Conservation (phyloP, 1,140 invertebrate genomes). For the Adelges cooleyi region DNA sequence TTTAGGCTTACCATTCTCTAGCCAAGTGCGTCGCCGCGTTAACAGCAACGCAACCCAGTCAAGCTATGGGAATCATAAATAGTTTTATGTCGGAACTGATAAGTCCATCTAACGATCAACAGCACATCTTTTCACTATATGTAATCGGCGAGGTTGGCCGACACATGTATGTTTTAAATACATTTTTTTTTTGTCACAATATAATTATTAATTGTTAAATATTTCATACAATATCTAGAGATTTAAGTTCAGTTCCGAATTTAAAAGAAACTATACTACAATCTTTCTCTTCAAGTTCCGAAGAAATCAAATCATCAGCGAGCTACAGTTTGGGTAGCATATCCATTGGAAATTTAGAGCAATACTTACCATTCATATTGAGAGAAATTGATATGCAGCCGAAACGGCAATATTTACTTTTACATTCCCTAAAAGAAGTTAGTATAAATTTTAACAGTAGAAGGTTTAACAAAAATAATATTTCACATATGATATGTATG, state of each 20-base stretch:
- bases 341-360: conserved; percentile 84
- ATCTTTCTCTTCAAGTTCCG: conserved; percentile 64
- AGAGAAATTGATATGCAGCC: conserved; percentile 87
- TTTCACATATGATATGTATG: neutral
- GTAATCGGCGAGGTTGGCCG: conserved; percentile 94
- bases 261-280: conserved; percentile 61
- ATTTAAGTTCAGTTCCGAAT: conserved; percentile 65
- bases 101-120: conserved; percentile 57
- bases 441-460: conserved; percentile 5
- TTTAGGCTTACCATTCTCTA: conserved; percentile 75
- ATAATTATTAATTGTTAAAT: conserved; percentile 5
- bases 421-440: conserved; percentile 96
- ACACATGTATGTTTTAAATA: conserved; percentile 58
- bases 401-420: conserved; percentile 85
- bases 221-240: conserved; percentile 44
- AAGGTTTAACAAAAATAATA: conserved; percentile 6
- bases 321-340: conserved; percentile 92
- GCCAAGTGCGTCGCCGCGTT: conserved; percentile 92
- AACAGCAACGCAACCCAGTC: conserved; percentile 60
- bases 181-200: neutral
- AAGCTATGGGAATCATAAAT: conserved; percentile 67
- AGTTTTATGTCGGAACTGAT: conserved; percentile 77
- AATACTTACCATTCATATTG: conserved; percentile 89
- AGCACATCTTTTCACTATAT: conserved; percentile 82
- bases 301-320: conserved; percentile 89